Base-by-base conservation (phyloP, 2,113 vertebrate genomes). In the Peromyscus polionotus region DNA sequence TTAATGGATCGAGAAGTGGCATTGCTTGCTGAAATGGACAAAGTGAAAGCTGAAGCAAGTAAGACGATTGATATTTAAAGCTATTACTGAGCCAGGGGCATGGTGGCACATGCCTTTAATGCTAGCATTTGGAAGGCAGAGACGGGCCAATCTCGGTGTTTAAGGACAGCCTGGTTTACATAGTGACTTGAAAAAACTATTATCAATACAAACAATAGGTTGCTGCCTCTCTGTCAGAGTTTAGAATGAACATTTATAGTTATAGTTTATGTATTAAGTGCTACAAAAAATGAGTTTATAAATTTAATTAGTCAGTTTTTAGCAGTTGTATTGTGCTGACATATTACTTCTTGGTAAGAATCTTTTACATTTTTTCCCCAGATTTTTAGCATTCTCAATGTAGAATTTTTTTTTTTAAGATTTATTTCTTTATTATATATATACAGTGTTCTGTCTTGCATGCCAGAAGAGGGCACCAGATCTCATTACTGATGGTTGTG, bases 1-100 rank as follows among this genome's bases (percentile, higher is more conserved):
- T 99, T 99, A 79, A 99, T 99, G 99, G 99, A 99, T 98, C 98
- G 99, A 93, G 99, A 99, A 98, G 99, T 99, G 95, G 99, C 99
- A 17, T 98, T 99, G 72, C 97, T 99, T 94, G 98, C 97, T 4
- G 99, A 99, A 97, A 99, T 99, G 99, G 99, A 99, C 98, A 99
- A 99, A 99, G 99, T 99, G 95, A 99, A 99, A 98, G 99, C 99
- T 65, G 99, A 99, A 98, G 99, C 99, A 96, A 99, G 99, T 99
- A 99, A 99, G 99, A 97, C 77, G 22, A 83, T 28, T 59, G 16
- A 45, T n/a, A 33, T 91, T 96, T 94, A 93, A 79, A 93, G 14
- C 9, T 91, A 4, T 75, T 86, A 28, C 31, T 57, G 79, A 36
- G n/a, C 61, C 22, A 42, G 8, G 61, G 73, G 80, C 11, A 1